Evolutionary conservation across 2,888 invertebrate genomes (phyloP).

Genomic region (Drosophila bunnanda): DNA sequence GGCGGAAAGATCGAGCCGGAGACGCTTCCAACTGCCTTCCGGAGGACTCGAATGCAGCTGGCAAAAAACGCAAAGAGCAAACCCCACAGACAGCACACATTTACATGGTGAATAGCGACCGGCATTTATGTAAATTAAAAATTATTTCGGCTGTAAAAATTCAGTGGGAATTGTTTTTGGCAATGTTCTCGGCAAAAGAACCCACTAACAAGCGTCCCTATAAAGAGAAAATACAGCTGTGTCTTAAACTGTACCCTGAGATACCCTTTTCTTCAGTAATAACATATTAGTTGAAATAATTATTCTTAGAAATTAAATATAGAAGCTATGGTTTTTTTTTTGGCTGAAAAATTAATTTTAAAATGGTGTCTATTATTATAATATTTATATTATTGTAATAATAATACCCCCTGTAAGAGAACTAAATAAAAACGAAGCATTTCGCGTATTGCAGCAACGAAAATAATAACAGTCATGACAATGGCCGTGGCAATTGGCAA

Average conservation of each 20-base stretch:
- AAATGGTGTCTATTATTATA: too few relatives aligned
- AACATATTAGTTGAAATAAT: too few relatives aligned
- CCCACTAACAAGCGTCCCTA: constrained; percentile 11
- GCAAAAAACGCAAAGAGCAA: constrained; percentile 16
- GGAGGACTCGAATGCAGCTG: constrained; percentile 44
- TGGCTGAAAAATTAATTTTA: too few relatives aligned
- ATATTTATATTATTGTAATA: neutral
- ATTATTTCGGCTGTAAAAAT: constrained; percentile 77
- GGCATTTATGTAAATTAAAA: constrained; percentile 79
- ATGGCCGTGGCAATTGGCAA: constrained; percentile 65
- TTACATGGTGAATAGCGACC: constrained; percentile 46
- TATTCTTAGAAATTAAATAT: neutral
- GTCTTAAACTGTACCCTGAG: too few relatives aligned
- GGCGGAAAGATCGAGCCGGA: constrained; percentile 41
- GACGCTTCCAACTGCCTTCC: constrained; percentile 58
- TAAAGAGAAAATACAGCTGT: neutral
- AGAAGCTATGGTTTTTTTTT: neutral
- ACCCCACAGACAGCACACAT: constrained; percentile 26
- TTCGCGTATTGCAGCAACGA: constrained; percentile 34
- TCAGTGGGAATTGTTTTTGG: constrained; percentile 77
- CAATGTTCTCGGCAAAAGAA: constrained; percentile 44
- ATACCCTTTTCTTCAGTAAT: constrained; percentile 5
- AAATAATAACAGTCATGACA: constrained; percentile 50
- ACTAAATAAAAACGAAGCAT: neutral
- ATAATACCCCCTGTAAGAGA: neutral